Conservation (phyloP, 2,113 vertebrate genomes). For the Probosciger aterrimus region DNA sequence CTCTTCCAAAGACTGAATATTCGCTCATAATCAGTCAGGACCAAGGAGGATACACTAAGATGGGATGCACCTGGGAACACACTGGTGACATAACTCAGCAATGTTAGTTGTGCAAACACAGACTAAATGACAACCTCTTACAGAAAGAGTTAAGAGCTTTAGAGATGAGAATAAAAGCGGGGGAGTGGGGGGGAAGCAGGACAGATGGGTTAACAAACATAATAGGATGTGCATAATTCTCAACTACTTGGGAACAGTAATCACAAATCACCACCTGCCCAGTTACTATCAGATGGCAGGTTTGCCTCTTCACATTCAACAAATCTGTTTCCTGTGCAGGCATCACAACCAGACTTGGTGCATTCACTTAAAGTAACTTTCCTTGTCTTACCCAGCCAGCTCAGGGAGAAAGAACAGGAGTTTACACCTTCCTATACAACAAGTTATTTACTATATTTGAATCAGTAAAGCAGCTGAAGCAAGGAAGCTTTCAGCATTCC, state of each 20-base stretch:
- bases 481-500: not conserved
- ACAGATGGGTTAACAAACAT: conserved; percentile 57
- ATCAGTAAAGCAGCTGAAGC: not conserved
- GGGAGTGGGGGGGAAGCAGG: not conserved
- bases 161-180: not conserved
- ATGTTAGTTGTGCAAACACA: not conserved
- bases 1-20: not conserved
- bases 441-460: not conserved
- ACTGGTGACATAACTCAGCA: not conserved
- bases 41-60: not conserved
- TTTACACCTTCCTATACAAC: not conserved
- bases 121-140: not conserved
- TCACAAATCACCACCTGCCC: conserved; percentile 50
- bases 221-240: conserved; percentile 62
- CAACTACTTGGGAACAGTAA: conserved; percentile 31
- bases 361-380: not conserved
- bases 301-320: conserved; percentile 39
- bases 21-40: not conserved
- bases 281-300: conserved; percentile 37
- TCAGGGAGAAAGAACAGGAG: not conserved
- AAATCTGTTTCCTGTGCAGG: conserved; percentile 13
- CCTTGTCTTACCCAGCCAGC: not conserved
- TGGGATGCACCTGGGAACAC: not conserved
- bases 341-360: not conserved
- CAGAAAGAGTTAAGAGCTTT: conserved; percentile 6